These are phyloP conservation scores for Pipistrellus pygmaeus DNA, from an alignment of 2,797 vertebrate genomes.

Conservation along the genomic window DNA sequence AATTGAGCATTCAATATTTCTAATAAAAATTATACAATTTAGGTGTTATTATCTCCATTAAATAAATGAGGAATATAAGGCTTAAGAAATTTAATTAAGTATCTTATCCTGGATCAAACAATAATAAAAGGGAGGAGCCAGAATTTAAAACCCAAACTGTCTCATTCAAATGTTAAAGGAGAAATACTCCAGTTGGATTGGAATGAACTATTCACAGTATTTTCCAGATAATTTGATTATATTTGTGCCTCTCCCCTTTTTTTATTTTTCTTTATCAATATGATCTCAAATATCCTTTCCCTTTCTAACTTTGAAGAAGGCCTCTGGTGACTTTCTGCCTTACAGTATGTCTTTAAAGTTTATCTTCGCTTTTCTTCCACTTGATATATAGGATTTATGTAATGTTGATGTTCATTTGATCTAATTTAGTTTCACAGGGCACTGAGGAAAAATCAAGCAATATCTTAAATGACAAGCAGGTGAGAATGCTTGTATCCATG, in stretches of 20 bases:
- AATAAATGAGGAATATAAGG: slow-evolving; percentile 1
- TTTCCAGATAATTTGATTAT: not conserved
- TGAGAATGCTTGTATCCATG: not conserved
- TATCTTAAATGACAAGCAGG: not conserved
- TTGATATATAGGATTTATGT: not conserved
- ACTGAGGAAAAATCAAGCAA: not conserved
- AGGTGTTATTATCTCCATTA: not conserved
- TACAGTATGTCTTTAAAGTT: not conserved
- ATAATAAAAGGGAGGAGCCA: not conserved
- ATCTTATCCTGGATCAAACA: not conserved
- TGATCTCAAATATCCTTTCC: not conserved
- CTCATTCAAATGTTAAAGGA: not conserved
- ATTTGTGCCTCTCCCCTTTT: not conserved
- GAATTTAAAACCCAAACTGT: not conserved
- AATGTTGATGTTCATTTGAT: not conserved
- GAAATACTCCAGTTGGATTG: not conserved
- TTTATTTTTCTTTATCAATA: not conserved
- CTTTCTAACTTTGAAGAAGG: slow-evolving; percentile 2
- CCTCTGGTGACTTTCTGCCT: not conserved
- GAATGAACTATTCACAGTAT: not conserved
- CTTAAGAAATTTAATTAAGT: not conserved
- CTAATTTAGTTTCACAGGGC: not conserved
- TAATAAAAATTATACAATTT: not conserved
- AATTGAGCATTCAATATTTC: not conserved
- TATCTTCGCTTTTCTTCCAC: not conserved